Conservation (phyloP, 2,888 invertebrate genomes). For the Drosophila mimica region DNA sequence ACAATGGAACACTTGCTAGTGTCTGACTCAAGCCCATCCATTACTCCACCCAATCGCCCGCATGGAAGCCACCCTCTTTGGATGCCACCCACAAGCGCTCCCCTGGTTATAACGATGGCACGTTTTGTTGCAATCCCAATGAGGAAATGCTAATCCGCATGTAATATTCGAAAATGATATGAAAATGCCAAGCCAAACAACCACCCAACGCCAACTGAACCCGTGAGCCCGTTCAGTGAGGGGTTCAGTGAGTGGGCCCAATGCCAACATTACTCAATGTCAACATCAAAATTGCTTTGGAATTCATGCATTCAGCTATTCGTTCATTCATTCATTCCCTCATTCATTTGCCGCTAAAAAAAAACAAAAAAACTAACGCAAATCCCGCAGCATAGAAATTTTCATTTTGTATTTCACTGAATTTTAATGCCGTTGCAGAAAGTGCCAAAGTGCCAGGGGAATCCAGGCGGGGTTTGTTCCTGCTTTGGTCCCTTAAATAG, state of each 20-base stretch:
- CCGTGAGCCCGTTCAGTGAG: constrained; percentile 8
- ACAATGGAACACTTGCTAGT: constrained; percentile 19
- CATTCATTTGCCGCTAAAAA: constrained; percentile 55
- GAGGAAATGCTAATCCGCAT: constrained; percentile 82
- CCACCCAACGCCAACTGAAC: constrained; percentile 61
- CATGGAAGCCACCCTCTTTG: constrained; percentile 61
- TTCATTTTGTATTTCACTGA: constrained; percentile 64
- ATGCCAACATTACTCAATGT: constrained; percentile 79
- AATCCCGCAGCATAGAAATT: constrained; percentile 66
- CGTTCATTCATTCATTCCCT: constrained; percentile 24
- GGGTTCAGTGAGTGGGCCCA: constrained; percentile 36
- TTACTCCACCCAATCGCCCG: constrained; percentile 34
- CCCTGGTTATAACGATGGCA: constrained; percentile 61
- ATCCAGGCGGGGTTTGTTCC: constrained; percentile 31
- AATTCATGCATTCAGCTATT: constrained; percentile 76
- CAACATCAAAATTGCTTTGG: constrained; percentile 81
- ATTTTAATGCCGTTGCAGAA: constrained; percentile 64
- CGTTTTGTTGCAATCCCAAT: constrained; percentile 76
- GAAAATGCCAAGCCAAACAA: constrained; percentile 80
- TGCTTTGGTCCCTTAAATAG: constrained; percentile 66
- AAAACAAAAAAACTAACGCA: constrained; percentile 71
- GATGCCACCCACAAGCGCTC: constrained; percentile 34
- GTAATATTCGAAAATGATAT: constrained; percentile 82
- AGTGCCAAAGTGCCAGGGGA: constrained; percentile 40
- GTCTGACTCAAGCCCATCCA: constrained; percentile 32